Base-by-base conservation (phyloP, 2,113 vertebrate genomes). In the Heliornis fulica region DNA sequence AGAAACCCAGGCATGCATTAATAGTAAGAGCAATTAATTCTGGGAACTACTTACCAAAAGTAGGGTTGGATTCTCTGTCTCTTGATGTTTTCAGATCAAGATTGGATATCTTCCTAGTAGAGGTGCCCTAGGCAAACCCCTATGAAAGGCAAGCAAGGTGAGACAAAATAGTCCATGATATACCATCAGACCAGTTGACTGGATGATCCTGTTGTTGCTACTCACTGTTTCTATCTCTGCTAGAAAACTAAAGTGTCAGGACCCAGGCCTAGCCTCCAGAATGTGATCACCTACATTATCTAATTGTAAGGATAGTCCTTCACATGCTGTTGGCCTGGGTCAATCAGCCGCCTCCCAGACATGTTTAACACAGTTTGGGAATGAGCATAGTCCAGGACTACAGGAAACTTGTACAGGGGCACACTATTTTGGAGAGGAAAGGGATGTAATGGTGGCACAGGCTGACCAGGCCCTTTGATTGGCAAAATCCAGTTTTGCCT, bases 11-110 rank as follows among this genome's bases (percentile, higher is more conserved):
- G 96, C 76, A 96, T 95, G 96, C 87, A 96, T 96, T 95, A 96
- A 95, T 93, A 94, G 93, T 81, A 92, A 88, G 60, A 74, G 85
- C 92, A 96, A 96, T 92, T 96, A 95, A 97, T 93, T 96, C 93
- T 96, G 87, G 93, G 93, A 97, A 96, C 92, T 88, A 88, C 88
- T 94, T 92, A 96, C 90, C 93, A 94, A 90, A 95, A 93, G 92
- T 53, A 90, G 36, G 83, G 69, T 75, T 93, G 83, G 83, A 93
- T 94, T 92, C 79, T 89, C 79, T 90, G 72, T 64, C 93, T 96
- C 90, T 96, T 97, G 92, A 97, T 94, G 93, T 94, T 95, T 93
- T 90, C 76, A 90, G 71, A 97, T 95, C 85, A 94, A 97, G 93
- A 93, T 90, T 92, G 93, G 93, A 88, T 88, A 83, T 74, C 64